Base-by-base conservation (phyloP, 1,140 invertebrate species). In the Pararge aegeria region DNA sequence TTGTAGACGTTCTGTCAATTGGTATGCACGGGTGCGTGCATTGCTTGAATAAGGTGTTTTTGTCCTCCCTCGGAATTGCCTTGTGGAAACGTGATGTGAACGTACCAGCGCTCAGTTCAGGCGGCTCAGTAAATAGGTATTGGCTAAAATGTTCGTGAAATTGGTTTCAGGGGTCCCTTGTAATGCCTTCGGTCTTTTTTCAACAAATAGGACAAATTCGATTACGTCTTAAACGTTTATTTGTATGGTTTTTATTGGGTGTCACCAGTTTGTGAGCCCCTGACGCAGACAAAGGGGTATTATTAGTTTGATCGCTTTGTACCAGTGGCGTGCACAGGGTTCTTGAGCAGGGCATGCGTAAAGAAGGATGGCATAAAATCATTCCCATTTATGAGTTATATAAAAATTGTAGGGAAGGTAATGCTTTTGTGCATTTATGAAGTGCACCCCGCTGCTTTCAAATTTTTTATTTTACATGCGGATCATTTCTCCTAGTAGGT, bases 21-120 rank as follows among this genome's bases (percentile, higher is more conserved):
- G 62, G 78, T 77, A 84, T 84, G 83, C 81, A 80, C 61, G 63
- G 37, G 63, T 60, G 70, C 60, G 70, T 67, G 42, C 59, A 52
- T 60, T 55, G 70, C 69, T 80, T 79, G 80, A 77, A 83, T 83
- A 81, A 78, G 74, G 75, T 77, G 80, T 83, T 87, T 86, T 83
- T 83, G 81, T 81, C 64, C 69, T 71, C 70, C 67, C 62, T 75
- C 64, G 70, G 81, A 84, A 85, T 83, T 70, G 77, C 75, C 74
- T 80, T 73, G 78, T 67, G 66, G 20, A 60, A 62, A 85, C 83
- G 82, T 87, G 83, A 65, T 44, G 38, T 52, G 49, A 56, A 51
- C 49, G 51, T 24, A 24, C 24, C 9, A 49, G n/a, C 10, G 9
- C 51, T 34, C 24, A 27, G 42, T 24, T 24, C 18, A n/a, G n/a